phyloP scores from a whole-genome alignment of 2,113 vertebrate species.

The Danionella cerebrum region DNA sequence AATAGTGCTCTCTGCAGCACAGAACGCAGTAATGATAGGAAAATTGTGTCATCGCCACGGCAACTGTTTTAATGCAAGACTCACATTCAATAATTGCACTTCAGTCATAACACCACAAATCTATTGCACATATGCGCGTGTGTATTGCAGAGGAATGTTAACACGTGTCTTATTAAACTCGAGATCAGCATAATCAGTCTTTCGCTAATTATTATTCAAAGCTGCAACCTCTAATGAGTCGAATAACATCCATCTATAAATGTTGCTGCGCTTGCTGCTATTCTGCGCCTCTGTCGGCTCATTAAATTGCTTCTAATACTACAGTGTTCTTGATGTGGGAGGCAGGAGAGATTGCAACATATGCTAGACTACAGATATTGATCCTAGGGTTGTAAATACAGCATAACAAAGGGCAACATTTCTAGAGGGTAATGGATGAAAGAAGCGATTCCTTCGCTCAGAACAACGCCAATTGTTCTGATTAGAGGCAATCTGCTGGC shows the following conservation, averaged over 20 bases:
- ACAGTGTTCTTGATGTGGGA: constrained; percentile 11
- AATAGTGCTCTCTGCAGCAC: constrained; percentile 12
- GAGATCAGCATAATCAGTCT: constrained; percentile 5
- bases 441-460: not conserved
- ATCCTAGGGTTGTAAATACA: not conserved
- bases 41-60: constrained; percentile 41
- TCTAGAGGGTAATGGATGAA: not conserved
- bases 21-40: constrained; percentile 3
- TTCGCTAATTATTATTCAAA: constrained; percentile 18
- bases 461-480: not conserved
- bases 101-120: constrained; percentile 38
- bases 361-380: not conserved
- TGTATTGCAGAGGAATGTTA: constrained; percentile 5
- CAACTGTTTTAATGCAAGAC: constrained; percentile 40
- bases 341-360: not conserved
- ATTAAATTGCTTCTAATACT: constrained; percentile 17
- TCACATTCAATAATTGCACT: constrained; percentile 43
- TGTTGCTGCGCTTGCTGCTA: constrained; percentile 11
- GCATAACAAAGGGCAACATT: not conserved
- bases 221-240: constrained; percentile 4
- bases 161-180: not conserved
- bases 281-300: constrained; percentile 17
- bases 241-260: constrained; percentile 16
- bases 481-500: not conserved
- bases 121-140: constrained; percentile 7